phyloP scores from a whole-genome alignment of 1,140 invertebrate species.

The Octopus bimaculoides region DNA sequence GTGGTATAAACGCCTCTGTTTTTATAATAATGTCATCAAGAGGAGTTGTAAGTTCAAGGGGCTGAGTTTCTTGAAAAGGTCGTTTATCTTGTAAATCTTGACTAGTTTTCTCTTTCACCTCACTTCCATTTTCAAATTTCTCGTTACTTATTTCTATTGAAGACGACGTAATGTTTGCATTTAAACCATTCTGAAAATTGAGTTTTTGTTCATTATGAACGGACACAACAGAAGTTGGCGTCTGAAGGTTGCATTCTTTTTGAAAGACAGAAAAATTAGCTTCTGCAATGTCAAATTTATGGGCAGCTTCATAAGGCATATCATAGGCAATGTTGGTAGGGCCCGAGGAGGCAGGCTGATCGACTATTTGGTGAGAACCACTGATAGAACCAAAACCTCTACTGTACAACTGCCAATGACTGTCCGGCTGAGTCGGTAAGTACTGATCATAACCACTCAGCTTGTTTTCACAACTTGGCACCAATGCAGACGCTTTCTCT shows the following conservation, averaged over 20 bases:
- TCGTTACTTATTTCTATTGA: neutral
- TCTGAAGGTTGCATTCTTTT: neutral
- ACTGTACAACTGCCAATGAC: constrained; percentile 35
- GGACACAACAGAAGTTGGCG: neutral
- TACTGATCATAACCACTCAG: constrained; percentile 43
- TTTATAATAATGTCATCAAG: neutral
- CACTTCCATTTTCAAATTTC: neutral
- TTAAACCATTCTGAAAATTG: constrained; percentile 1
- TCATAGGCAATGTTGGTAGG: constrained; percentile 32
- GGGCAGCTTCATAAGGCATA: constrained; percentile 40
- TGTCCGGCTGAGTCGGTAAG: constrained; percentile 35
- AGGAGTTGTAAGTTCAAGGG: neutral
- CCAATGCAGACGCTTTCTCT: constrained; percentile 38
- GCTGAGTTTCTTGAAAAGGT: constrained; percentile 10
- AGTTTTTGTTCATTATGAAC: neutral
- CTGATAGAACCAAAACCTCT: constrained; percentile 14
- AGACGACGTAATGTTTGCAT: neutral
- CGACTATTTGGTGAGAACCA: constrained; percentile 14
- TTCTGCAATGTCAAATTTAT: constrained; percentile 42
- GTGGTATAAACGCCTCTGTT: neutral
- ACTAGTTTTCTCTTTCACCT: neutral
- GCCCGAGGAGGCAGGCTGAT: constrained; percentile 7
- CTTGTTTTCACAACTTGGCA: constrained; percentile 34
- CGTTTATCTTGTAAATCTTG: neutral
- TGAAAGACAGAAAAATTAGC: constrained; percentile 41